Evolutionary conservation across 2,888 invertebrate species (phyloP).

Genomic region (Acronicta aceris): DNA sequence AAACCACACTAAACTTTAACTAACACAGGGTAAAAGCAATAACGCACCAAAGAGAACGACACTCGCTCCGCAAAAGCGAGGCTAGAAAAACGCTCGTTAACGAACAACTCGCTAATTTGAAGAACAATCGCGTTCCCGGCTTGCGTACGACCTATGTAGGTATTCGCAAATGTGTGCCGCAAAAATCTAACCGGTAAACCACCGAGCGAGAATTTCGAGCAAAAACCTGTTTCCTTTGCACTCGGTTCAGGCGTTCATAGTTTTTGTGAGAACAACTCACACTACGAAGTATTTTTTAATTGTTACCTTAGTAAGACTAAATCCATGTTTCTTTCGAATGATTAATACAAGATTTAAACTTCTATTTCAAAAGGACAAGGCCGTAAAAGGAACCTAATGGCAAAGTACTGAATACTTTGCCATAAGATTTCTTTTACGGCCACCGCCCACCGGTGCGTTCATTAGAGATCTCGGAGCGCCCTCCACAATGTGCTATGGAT

Average conservation of each 20-base stretch:
- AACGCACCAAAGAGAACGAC: slow-evolving; percentile 43
- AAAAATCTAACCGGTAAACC: slow-evolving; percentile 36
- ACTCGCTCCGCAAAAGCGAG: slow-evolving; percentile 50
- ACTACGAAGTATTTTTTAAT: background rate
- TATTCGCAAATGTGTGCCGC: slow-evolving; percentile 44
- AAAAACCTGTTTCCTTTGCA: slow-evolving; percentile 3
- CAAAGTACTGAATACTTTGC: no score
- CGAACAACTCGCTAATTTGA: slow-evolving; percentile 65
- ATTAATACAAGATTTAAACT: no score
- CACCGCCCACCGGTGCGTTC: no score
- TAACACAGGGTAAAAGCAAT: slow-evolving; percentile 39
- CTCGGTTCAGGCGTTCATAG: background rate
- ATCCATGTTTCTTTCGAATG: no score
- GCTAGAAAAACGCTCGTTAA: slow-evolving; percentile 66
- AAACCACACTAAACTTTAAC: no score
- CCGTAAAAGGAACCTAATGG: no score
- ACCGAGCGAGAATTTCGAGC: background rate
- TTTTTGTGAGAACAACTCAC: background rate
- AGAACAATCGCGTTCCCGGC: slow-evolving; percentile 51
- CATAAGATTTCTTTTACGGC: no score
- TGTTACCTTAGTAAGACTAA: background rate
- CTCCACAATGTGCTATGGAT: no score
- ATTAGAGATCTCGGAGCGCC: no score
- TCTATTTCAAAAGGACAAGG: no score
- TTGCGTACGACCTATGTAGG: slow-evolving; percentile 34